Percentiles rank a stretch among this genome's conserved stretches.
These are phyloP conservation scores for Meandrina meandrites DNA, from an alignment of 92 coral and sea anemone species.

Conservation along the genomic window DNA sequence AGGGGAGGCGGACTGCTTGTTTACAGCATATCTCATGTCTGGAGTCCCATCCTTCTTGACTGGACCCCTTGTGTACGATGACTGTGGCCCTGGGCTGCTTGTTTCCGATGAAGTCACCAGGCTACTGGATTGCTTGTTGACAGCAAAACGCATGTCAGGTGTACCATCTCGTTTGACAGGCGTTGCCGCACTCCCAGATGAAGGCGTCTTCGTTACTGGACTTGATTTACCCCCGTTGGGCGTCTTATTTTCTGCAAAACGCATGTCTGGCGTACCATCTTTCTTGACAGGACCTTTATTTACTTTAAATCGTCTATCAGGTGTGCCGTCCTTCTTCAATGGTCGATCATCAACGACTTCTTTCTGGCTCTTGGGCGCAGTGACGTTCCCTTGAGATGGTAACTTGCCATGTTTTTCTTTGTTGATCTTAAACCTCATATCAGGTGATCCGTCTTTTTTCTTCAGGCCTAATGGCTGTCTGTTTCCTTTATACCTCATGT, in stretches of 20 bases:
- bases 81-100: background rate
- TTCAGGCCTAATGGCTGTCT: background rate
- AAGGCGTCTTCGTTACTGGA: background rate
- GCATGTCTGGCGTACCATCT: constrained; percentile 53
- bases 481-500: constrained; percentile 21
- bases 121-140: constrained; percentile 16
- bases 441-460: constrained; percentile 28
- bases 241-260: constrained; percentile 27
- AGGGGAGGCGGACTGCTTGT: constrained; percentile 12
- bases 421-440: constrained; percentile 29
- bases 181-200: constrained; percentile 8
- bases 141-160: constrained; percentile 63
- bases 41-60: constrained; percentile 56
- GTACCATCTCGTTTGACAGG: constrained; percentile 54
- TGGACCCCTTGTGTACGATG: constrained; percentile 28
- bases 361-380: background rate
- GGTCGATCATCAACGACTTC: background rate
- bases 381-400: background rate
- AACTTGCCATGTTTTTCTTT: background rate
- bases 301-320: constrained; percentile 57
- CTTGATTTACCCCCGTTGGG: background rate
- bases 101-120: background rate
- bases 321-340: constrained; percentile 46
- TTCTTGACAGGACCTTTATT: constrained; percentile 54
- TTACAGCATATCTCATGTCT: constrained; percentile 49